Evolutionary conservation across 23 tunicate species (phyloP).

Genomic region (Ciona savignyi): DNA sequence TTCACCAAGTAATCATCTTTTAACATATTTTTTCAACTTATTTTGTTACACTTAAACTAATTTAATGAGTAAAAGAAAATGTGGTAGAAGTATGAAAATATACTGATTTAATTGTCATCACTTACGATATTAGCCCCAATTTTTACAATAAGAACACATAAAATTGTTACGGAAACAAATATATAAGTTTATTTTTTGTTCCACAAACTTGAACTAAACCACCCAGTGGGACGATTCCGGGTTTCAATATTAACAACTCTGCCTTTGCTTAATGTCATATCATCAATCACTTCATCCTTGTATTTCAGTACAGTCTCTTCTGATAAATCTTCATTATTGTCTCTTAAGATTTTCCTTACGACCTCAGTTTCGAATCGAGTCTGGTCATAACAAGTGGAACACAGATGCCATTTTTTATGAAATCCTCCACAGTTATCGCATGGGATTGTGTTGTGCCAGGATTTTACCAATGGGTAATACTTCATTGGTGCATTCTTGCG

Average conservation of each 20-base stretch:
- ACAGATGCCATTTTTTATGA: slow-evolving; percentile 61
- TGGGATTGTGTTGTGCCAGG: slow-evolving; percentile 49
- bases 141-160: too few relatives aligned
- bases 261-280: background rate
- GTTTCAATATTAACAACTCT: background rate
- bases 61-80: too few relatives aligned
- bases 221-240: slow-evolving; percentile 69
- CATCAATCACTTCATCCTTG: slow-evolving; percentile 37
- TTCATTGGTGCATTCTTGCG: slow-evolving; percentile 3
- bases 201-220: slow-evolving; percentile 71
- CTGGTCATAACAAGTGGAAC: slow-evolving; percentile 77
- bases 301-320: slow-evolving; percentile 60
- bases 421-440: slow-evolving; percentile 68
- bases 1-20: too few relatives aligned
- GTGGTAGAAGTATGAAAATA: too few relatives aligned
- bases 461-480: slow-evolving; percentile 1
- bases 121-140: too few relatives aligned
- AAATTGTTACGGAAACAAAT: too few relatives aligned
- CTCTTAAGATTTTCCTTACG: slow-evolving; percentile 35
- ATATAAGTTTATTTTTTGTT: slow-evolving; percentile 3
- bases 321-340: slow-evolving; percentile 25
- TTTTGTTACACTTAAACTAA: too few relatives aligned
- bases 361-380: slow-evolving; percentile 78
- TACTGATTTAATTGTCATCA: too few relatives aligned
- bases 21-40: too few relatives aligned